Evolutionary conservation across 1,140 invertebrate genomes (phyloP).

Genomic region (Camponotus pennsylvanicus): DNA sequence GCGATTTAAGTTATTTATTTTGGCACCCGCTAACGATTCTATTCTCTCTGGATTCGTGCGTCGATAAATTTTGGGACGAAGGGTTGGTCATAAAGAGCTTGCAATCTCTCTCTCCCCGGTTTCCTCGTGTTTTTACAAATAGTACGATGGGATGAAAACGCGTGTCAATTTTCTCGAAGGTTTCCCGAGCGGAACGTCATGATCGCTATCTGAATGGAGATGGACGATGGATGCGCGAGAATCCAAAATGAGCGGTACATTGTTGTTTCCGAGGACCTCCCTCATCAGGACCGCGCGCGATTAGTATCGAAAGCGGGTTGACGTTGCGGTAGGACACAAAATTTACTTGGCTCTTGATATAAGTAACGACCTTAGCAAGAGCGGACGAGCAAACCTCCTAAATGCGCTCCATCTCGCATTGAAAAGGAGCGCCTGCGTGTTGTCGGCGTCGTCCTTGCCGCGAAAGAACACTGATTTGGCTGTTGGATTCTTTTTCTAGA

Average conservation of each 20-base stretch:
- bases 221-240: conserved; percentile 46
- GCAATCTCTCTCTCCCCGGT: neutral
- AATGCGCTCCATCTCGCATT: conserved; percentile 8
- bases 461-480: conserved; percentile 40
- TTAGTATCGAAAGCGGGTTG: conserved; percentile 73
- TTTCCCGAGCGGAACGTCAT: neutral
- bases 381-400: neutral
- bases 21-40: conserved; percentile 73
- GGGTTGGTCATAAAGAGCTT: conserved; percentile 76
- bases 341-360: conserved; percentile 72
- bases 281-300: conserved; percentile 51
- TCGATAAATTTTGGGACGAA: conserved; percentile 64
- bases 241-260: conserved; percentile 73
- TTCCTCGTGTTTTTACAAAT: conserved; percentile 60
- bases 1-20: conserved; percentile 65
- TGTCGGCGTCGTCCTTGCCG: conserved; percentile 35
- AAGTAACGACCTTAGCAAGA: conserved; percentile 44
- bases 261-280: conserved; percentile 66
- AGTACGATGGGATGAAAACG: conserved; percentile 20
- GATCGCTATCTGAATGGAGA: conserved; percentile 70
- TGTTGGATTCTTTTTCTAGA: conserved; percentile 36
- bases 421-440: neutral
- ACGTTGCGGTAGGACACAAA: conserved; percentile 65
- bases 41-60: conserved; percentile 63
- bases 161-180: conserved; percentile 41